Evolutionary conservation across 2,888 invertebrate genomes (phyloP), one percentile per base, ranked within the genome.

Genomic region (Pycnomerus fuliginosus): DNA sequence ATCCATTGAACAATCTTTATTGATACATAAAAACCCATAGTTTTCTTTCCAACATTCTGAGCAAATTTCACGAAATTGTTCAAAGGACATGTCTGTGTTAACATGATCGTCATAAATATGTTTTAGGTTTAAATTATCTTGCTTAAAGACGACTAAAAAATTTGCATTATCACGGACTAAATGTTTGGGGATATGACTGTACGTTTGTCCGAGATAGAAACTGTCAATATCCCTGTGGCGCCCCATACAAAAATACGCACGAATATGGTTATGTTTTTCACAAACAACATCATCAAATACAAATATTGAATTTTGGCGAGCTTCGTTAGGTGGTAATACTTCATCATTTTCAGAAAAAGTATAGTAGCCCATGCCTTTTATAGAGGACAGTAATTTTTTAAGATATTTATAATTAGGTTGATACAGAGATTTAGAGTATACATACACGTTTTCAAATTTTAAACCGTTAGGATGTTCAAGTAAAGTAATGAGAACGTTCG

Each of bases 211-310:
- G 16, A 69, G 50, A 51, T 67, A 70, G 40, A 67, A 67, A 41
- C 55, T 49, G 41, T 69, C 69, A 8, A 69, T 56, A 15, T 52
- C 16, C 3, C 53, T 59, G 51, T 69, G 68, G 12, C 68, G 52
- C 3, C 66, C 61, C 56, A 64, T 62, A 52, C 60, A 54, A 43
- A 64, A 69, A 48, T 56, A 65, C 3, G 45, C 35, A 41, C 58
- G 44, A n/a, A 69, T 60, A 22, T 51, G 55, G 27, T 58, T 46
- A 43, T 64, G 62, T 33, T 62, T 61, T 7, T 63, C 66, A 24
- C 63, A 66, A 11, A 61, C 60, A 12, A 70, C 60, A 57, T 70
- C 68, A 51, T 70, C 68, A 48, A 71, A 71, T 31, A 71, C 64
- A 44, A 70, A 58, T 10, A 70, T 53, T 5, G 64, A 66, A 52